A percentile compares a stretch with the other conserved stretches of the same genome.
Evolutionary conservation across 2,113 vertebrate species (phyloP).

Genomic region (Oxyura jamaicensis): DNA sequence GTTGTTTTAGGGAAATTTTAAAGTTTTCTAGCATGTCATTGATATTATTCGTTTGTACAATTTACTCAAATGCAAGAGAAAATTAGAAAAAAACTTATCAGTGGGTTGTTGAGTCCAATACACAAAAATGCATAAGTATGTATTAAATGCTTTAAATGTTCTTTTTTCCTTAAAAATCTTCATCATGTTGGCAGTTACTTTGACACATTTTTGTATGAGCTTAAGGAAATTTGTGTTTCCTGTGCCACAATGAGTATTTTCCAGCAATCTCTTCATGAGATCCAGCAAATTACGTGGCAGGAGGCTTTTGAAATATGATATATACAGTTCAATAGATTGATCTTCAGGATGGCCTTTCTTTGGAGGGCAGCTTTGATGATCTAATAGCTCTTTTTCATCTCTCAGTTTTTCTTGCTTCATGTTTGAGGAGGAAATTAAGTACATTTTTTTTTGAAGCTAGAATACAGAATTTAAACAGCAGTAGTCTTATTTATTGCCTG

Average conservation of each 20-base stretch:
- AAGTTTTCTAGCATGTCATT: background rate
- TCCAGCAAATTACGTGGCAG: background rate
- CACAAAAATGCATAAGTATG: background rate
- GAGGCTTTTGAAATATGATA: slow-evolving; percentile 43
- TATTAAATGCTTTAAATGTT: background rate
- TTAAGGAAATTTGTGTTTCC: background rate
- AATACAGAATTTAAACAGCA: background rate
- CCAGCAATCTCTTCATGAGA: background rate
- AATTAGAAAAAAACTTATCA: background rate
- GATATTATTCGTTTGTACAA: background rate
- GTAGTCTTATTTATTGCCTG: background rate
- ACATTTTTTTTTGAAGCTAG: background rate
- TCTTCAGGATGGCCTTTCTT: background rate
- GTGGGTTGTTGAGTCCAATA: background rate
- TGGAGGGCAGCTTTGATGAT: slow-evolving; percentile 25
- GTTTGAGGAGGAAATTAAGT: background rate
- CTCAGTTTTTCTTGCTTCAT: background rate
- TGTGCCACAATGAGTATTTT: slow-evolving; percentile 6
- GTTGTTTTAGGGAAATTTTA: background rate
- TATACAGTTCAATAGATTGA: background rate
- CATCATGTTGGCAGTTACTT: background rate
- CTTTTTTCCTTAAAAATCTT: background rate
- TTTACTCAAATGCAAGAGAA: background rate
- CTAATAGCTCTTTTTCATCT: background rate
- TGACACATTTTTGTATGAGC: background rate